Conservation (phyloP, 92 coral and sea anemone genomes). For the Porites lobata region DNA sequence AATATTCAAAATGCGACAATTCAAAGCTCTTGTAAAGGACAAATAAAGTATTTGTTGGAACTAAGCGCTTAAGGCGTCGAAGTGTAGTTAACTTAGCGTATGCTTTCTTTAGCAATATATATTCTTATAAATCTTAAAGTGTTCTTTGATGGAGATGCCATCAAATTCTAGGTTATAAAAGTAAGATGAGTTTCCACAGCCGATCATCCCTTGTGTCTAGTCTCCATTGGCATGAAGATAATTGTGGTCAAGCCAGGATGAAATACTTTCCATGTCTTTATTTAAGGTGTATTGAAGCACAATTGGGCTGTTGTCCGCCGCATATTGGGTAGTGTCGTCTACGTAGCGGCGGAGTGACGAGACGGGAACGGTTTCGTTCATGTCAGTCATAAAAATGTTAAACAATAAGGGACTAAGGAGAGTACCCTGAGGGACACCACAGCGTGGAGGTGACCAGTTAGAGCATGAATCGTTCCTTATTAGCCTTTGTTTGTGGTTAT, state of each 20-base stretch:
- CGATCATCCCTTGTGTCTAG: constrained; percentile 45
- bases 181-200: neutral
- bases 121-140: neutral
- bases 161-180: constrained; percentile 16
- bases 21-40: constrained; percentile 3
- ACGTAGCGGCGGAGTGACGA: constrained; percentile 1
- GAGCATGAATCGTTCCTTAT: constrained; percentile 1
- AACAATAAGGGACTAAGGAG: constrained; percentile 24
- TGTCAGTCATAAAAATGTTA: too few relatives aligned
- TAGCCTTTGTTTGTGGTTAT: constrained; percentile 5
- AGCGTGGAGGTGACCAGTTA: neutral
- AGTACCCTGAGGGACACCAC: constrained; percentile 35
- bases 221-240: constrained; percentile 39
- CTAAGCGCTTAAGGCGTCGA: constrained; percentile 22
- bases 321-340: constrained; percentile 30
- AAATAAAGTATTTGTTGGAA: neutral
- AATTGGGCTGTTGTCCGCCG: constrained; percentile 2
- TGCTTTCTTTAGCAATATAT: neutral
- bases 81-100: constrained; percentile 14
- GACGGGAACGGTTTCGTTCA: too few relatives aligned
- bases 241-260: constrained; percentile 38
- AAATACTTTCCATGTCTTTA: neutral
- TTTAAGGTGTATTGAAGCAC: constrained; percentile 21
- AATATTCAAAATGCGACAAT: constrained; percentile 16
- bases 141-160: constrained; percentile 31